These are phyloP conservation scores for Octopus bimaculoides DNA, from an alignment of 1,140 invertebrate species.

Conservation along the genomic window DNA sequence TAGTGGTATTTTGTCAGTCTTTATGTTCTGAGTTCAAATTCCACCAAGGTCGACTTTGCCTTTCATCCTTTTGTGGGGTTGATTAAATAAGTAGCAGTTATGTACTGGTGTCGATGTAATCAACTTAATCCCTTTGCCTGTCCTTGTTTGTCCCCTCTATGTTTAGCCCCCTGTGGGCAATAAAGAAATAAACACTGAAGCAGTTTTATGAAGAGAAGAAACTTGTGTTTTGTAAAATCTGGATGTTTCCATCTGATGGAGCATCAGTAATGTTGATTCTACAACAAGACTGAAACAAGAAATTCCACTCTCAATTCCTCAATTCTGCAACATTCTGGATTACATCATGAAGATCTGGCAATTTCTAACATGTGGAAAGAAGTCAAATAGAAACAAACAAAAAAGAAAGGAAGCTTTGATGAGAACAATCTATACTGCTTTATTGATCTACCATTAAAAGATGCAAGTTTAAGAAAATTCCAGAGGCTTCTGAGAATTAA, in stretches of 20 bases:
- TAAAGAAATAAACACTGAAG: not conserved
- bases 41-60: too few relatives aligned
- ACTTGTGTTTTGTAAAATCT: not conserved
- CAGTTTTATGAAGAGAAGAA: not conserved
- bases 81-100: too few relatives aligned
- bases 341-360: slow-evolving; percentile 4
- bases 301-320: not conserved
- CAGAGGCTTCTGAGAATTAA: slow-evolving; percentile 3
- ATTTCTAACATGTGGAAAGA: not conserved
- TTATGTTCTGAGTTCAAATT: too few relatives aligned
- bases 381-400: not conserved
- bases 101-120: too few relatives aligned
- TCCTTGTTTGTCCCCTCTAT: too few relatives aligned
- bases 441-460: not conserved
- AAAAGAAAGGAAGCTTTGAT: not conserved
- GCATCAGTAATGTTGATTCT: not conserved
- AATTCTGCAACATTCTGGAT: not conserved
- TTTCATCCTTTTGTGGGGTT: too few relatives aligned
- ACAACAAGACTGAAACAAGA: not conserved
- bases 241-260: not conserved
- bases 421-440: not conserved
- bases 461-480: slow-evolving; percentile 5
- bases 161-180: too few relatives aligned
- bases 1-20: too few relatives aligned
- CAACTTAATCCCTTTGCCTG: too few relatives aligned